Base-by-base conservation (phyloP, 1,140 invertebrate genomes). In the Drosophila grimshawi region DNA sequence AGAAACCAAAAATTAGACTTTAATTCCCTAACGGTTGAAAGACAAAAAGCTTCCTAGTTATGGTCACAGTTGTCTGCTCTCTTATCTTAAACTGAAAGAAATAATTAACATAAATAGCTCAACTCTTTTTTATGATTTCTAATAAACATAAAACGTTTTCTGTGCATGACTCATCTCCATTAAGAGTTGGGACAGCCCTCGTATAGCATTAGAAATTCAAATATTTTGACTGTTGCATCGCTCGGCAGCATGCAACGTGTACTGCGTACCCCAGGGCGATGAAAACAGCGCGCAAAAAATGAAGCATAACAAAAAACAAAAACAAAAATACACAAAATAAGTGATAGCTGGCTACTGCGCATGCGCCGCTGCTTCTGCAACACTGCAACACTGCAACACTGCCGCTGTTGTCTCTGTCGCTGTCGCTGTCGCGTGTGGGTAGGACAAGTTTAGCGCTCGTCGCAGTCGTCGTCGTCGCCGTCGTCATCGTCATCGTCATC, bases 161-260 rank as follows among this genome's bases (percentile, higher is more conserved):
- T 41, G 32, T 41, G 67, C 65, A 67, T 78, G 56, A 57, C 57
- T 75, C 70, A 82, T 74, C 61, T 51, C 39, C 39, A 45, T 62
- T 19, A 52, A 81, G 60, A 72, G 57, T 60, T 79, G 60, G 48
- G 57, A 57, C 76, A 67, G 67, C 82, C 82, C 82, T 86, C 83
- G 83, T 60, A 43, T 74, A 39, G 80, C 69, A 86, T 86, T 86
- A 89, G 85, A 86, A 80, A 86, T 86, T 86, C 77, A 88, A 89
- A 86, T 86, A 89, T 86, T 86, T 86, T 86, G 85, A 86, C 77
- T 80, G 69, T 57, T 60, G 49, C 52, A 68, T 68, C 51, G 62
- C 41, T 55, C 29, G 61, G 43, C 56, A 71, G 78, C 82, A 78
- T 88, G 83, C 82, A 82, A 76, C 79, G 67, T 72, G 67, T 62